These are phyloP conservation scores for Rhamnusium bicolor DNA, from an alignment of 2,888 invertebrate species.

Conservation along the genomic window DNA sequence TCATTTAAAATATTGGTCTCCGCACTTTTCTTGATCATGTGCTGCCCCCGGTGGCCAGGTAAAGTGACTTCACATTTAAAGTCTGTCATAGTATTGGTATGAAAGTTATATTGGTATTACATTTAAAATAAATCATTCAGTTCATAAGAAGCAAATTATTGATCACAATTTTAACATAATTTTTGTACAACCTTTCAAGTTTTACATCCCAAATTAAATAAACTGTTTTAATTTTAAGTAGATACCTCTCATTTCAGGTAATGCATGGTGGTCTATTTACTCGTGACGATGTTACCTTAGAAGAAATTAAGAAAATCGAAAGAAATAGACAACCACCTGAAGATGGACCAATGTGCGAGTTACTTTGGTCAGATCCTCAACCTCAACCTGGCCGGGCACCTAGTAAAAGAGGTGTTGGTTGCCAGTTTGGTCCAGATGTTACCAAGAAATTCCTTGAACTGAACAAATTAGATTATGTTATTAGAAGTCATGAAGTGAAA, in stretches of 20 bases:
- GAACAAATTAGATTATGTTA: constrained; percentile 94
- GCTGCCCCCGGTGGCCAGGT: too few relatives aligned
- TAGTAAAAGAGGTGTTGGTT: constrained; percentile 97
- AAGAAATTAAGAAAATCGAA: constrained; percentile 90
- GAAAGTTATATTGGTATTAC: too few relatives aligned
- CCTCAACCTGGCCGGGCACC: constrained; percentile 89
- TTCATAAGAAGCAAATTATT: too few relatives aligned
- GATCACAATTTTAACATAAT: too few relatives aligned
- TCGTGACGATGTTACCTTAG: constrained; percentile 93
- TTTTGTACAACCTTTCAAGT: too few relatives aligned
- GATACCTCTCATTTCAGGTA: constrained; percentile 74
- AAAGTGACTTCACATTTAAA: too few relatives aligned
- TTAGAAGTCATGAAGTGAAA: constrained; percentile 98
- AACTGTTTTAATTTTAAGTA: neutral
- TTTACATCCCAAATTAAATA: too few relatives aligned
- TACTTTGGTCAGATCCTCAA: constrained; percentile 99
- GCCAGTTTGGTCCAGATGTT: constrained; percentile 99
- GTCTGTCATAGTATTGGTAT: too few relatives aligned
- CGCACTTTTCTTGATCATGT: too few relatives aligned
- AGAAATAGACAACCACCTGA: constrained; percentile 98
- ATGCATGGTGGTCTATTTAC: constrained; percentile 99
- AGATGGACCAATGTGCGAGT: constrained; percentile 96
- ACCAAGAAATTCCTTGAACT: constrained; percentile 87
- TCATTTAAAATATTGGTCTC: too few relatives aligned
- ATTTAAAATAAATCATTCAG: too few relatives aligned